Base-by-base conservation (phyloP, 92 coral and sea anemone genomes). In the Phenganax subtilis region DNA sequence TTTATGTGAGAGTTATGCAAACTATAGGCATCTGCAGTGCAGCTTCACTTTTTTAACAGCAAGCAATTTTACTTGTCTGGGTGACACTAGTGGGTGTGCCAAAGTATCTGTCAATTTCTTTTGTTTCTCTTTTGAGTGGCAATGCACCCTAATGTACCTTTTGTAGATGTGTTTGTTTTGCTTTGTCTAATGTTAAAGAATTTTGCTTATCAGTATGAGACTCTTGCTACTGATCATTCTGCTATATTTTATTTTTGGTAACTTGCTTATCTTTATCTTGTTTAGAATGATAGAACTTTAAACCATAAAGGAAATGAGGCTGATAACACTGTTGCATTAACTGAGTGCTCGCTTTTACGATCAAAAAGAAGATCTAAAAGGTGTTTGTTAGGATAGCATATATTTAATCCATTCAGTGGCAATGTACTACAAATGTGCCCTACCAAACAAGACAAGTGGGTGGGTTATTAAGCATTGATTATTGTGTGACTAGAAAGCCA, bases 301-400 rank as follows among this genome's bases (percentile, higher is more conserved):
- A 66, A 66, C 31, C 47, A 27, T 66, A 66, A 27, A 66, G 72
- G 31, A 12, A 9, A 27, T 27, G 47, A 25, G 8, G 72, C 51
- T 66, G 72, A 66, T 66, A 2, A 66, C 11, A 16, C 7, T 66
- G 72, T 66, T 66, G 51, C 8, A 14, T 17, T 0, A 17, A 1
- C 14, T 61, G 67, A 66, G 9, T 12, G 31, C 9, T 61, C 25
- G 27, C 51, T 51, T 25, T 20, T 15, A 14, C 27, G 25, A 66
- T 57, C 81, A 56, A 57, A 12, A 2, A 57, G 81, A 53, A 76
- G 52, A 76, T 76, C 81, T 29, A 76, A 76, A 76, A 76, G 81
- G 81, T 76, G 58, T 11, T 25, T 9, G 29, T 25, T 14, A 15
- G 25, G 20, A 61, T 61, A 27, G 1, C 27, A 28, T 15, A 12